Evolutionary conservation across 2,888 invertebrate species (phyloP), one percentile per base, ranked within the genome.

Genomic region (Saturnia japonica): DNA sequence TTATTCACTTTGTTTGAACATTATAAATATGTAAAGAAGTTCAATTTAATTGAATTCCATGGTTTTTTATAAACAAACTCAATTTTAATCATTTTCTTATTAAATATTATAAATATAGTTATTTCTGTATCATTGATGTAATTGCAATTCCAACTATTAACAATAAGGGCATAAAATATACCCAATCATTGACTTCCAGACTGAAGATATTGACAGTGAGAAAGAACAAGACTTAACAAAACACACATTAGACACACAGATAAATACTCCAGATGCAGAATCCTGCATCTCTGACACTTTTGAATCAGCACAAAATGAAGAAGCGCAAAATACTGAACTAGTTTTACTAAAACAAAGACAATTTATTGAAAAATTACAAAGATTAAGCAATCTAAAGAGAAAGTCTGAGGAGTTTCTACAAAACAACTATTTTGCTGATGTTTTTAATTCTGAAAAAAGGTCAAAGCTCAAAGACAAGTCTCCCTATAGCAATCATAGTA

Each of bases 351-450:
- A 91, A 80, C 91, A 94, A 80, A 88, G 88, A 76, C 86, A 93
- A 75, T 90, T 94, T 69, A 87, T 93, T 76, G 93, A 93, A 77
- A 93, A 89, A 84, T 83, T 94, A 47, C 91, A 94, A 75, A 90
- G 89, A 76, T 82, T 94, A 70, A 93, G 88, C 77, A 88, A 85
- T 74, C 82, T 94, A 16, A 94, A 94, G 80, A 88, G 94, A 75
- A 94, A 93, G 84, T 94, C 94, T 8, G 93, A 93, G 54, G 94
- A 94, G 74, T 91, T 89, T 71, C 77, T 93, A 40, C 91, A 92
- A 75, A 93, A 91, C 78, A 91, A 87, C 73, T 94, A 91, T 76
- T 93, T 91, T 75, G 81, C 88, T 60, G 91, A 91, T 54, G 75
- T 90, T 70, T 72, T 88, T 60, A 89, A 86, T 75, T 74, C 88